phyloP scores from a whole-genome alignment of 1,140 invertebrate species.

The Rhagoletis zephyria region DNA sequence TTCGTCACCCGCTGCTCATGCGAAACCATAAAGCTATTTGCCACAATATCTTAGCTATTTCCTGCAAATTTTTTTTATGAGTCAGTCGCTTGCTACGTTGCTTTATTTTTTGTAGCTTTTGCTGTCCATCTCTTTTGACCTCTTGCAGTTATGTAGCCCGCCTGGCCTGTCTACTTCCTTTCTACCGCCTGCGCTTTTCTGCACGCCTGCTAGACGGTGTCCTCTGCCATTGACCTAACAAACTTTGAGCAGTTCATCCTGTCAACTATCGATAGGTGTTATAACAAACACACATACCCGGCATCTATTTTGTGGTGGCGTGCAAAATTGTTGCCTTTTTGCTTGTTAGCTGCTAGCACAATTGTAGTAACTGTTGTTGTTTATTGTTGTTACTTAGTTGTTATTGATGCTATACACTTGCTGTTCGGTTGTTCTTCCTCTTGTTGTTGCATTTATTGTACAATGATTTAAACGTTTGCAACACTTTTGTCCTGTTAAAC shows the following conservation, averaged over 20 bases:
- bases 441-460: conserved; percentile 25
- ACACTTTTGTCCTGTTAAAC: conserved; percentile 54
- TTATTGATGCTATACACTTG: conserved; percentile 37
- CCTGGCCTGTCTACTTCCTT: neutral
- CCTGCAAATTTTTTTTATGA: conserved; percentile 27
- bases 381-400: conserved; percentile 25
- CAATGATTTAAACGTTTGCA: conserved; percentile 54
- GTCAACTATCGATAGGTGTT: neutral
- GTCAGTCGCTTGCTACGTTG: neutral
- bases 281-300: neutral
- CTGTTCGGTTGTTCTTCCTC: too few relatives aligned
- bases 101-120: neutral
- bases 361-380: conserved; percentile 14
- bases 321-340: conserved; percentile 23
- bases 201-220: neutral
- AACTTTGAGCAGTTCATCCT: neutral
- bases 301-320: neutral
- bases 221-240: conserved; percentile 48
- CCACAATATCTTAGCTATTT: conserved; percentile 22
- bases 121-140: conserved; percentile 13
- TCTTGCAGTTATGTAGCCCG: neutral
- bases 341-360: conserved; percentile 24
- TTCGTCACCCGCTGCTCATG: too few relatives aligned
- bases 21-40: neutral
- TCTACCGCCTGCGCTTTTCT: neutral